Evolutionary conservation across 2,888 invertebrate species (phyloP).

Genomic region (Argynnis bischoffii): DNA sequence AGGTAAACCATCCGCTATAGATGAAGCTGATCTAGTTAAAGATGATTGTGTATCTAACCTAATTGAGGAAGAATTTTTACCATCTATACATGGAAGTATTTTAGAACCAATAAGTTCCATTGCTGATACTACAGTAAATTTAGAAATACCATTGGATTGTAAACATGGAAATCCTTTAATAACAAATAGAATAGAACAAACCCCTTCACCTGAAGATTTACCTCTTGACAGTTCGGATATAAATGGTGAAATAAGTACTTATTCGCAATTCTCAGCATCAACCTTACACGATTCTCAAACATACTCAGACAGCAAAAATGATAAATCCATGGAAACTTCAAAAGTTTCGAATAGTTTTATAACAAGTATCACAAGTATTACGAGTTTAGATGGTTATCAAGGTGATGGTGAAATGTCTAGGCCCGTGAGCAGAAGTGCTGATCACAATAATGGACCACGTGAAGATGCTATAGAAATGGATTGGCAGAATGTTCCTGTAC

Average conservation of each 20-base stretch:
- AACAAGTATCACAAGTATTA: slow-evolving; percentile 94
- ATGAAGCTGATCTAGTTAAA: slow-evolving; percentile 44
- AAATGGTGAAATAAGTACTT: slow-evolving; percentile 81
- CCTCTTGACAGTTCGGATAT: slow-evolving; percentile 89
- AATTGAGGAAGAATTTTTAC: slow-evolving; percentile 84
- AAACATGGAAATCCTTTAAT: slow-evolving; percentile 68
- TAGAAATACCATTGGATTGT: slow-evolving; percentile 79
- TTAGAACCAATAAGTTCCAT: slow-evolving; percentile 82
- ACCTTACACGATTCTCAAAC: slow-evolving; percentile 81
- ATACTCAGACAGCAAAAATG: slow-evolving; percentile 82
- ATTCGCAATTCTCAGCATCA: slow-evolving; percentile 76
- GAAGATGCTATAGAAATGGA: slow-evolving; percentile 80
- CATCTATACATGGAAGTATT: slow-evolving; percentile 83
- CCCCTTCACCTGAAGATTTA: slow-evolving; percentile 92
- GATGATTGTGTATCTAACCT: slow-evolving; percentile 61
- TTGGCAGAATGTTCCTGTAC: slow-evolving; percentile 84
- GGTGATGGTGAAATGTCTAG: slow-evolving; percentile 95
- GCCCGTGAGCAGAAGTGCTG: slow-evolving; percentile 91
- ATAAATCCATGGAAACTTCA: slow-evolving; percentile 84
- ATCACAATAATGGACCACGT: slow-evolving; percentile 85
- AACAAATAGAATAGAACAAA: slow-evolving; percentile 85
- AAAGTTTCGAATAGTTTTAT: slow-evolving; percentile 90
- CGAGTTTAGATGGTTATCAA: slow-evolving; percentile 96
- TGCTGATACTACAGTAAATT: slow-evolving; percentile 77
- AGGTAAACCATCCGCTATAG: slow-evolving; percentile 33